These are phyloP conservation scores for Ichneumoninae sp. DNA, from an alignment of 2,888 invertebrate species.

Conservation along the genomic window DNA sequence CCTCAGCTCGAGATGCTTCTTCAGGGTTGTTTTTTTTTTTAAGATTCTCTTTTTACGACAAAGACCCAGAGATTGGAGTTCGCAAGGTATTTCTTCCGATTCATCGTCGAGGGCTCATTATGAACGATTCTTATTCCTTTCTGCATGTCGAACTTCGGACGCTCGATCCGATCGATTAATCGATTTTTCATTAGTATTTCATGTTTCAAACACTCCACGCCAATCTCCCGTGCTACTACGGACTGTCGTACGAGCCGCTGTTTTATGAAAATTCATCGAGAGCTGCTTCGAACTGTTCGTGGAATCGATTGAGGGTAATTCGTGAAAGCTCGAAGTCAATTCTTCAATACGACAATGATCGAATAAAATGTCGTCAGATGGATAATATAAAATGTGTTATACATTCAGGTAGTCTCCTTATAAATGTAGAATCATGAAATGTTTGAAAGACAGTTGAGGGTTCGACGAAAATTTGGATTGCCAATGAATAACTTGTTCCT, in stretches of 20 bases:
- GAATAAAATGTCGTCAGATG: not conserved
- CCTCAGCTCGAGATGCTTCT: conserved; percentile 8
- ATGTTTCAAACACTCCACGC: not conserved
- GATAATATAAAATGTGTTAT: not conserved
- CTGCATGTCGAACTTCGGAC: not conserved
- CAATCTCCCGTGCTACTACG: not conserved
- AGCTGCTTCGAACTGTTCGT: not conserved
- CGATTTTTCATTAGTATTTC: not conserved
- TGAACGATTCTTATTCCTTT: not conserved
- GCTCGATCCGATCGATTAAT: conserved; percentile 17
- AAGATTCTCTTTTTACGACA: not conserved
- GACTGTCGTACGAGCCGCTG: not conserved
- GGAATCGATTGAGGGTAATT: not conserved
- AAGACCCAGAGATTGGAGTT: conserved; percentile 2
- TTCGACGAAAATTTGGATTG: not conserved
- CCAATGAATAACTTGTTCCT: not conserved
- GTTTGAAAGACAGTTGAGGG: not conserved
- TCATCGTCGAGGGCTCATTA: not conserved
- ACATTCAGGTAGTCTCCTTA: not conserved
- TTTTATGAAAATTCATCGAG: not conserved
- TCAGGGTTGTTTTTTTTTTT: conserved; percentile 8
- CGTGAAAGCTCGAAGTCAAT: not conserved
- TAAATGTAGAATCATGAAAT: not conserved
- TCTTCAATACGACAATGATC: not conserved
- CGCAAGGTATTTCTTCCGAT: not conserved